Conservation (phyloP, 2,113 vertebrate species). For the Tursiops truncatus region DNA sequence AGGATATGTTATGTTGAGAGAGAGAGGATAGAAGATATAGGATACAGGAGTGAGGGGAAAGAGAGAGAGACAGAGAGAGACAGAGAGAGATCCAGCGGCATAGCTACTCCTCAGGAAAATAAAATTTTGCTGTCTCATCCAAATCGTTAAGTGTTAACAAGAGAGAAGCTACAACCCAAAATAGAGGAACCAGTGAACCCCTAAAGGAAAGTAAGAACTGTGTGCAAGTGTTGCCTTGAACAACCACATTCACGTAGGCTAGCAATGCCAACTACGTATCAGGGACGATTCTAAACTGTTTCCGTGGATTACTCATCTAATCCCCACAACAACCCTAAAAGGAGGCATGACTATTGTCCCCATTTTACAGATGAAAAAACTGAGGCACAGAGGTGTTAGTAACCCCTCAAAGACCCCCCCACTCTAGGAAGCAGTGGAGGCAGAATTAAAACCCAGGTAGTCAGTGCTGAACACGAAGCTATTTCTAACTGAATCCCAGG, state of each 20-base stretch:
- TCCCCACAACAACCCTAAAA: background rate
- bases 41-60: no score
- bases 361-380: background rate
- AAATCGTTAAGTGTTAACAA: background rate
- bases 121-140: background rate
- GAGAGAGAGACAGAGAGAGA: no score
- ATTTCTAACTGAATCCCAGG: background rate
- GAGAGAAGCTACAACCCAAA: background rate
- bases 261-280: background rate
- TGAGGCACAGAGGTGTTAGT: background rate
- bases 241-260: background rate
- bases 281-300: background rate
- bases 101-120: background rate
- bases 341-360: background rate
- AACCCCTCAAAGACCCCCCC: background rate
- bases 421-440: background rate
- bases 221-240: background rate
- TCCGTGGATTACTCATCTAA: background rate
- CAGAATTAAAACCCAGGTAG: background rate
- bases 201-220: background rate
- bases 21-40: background rate
- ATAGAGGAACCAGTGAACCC: background rate
- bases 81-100: rapidly evolving
- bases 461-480: background rate
- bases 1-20: background rate